Evolutionary conservation across 2,797 vertebrate genomes (phyloP).

Genomic region (Yasuhikotakia modesta): DNA sequence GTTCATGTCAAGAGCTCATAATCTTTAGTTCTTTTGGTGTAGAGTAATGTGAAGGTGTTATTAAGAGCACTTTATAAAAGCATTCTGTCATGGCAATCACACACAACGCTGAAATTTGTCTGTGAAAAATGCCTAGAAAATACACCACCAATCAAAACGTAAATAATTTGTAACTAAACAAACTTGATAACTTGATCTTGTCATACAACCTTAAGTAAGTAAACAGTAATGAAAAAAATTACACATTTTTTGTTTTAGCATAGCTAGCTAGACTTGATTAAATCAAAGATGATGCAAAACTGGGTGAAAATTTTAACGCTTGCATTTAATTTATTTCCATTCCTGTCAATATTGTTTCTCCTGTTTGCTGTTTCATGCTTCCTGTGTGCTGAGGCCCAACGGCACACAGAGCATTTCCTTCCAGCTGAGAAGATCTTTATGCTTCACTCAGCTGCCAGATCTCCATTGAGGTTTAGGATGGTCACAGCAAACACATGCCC

Average conservation of each 20-base stretch:
- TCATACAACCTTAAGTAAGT: too few species aligned
- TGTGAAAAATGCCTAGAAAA: too few species aligned
- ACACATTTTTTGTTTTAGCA: too few species aligned
- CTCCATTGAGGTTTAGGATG: constrained; percentile 35
- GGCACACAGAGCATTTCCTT: constrained; percentile 43
- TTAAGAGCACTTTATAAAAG: not conserved
- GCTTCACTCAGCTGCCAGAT: constrained; percentile 40
- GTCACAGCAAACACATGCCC: constrained; percentile 35
- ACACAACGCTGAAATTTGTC: not conserved
- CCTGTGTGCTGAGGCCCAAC: constrained; percentile 20
- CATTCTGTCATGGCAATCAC: not conserved
- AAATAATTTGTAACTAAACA: too few species aligned
- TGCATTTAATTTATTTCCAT: not conserved
- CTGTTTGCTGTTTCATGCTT: constrained; percentile 4
- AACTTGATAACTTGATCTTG: too few species aligned
- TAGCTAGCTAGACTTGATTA: too few species aligned
- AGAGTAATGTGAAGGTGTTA: not conserved
- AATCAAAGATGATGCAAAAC: not conserved
- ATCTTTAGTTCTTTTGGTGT: constrained; percentile 17
- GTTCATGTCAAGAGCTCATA: not conserved
- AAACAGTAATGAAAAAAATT: too few species aligned
- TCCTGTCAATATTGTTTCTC: not conserved
- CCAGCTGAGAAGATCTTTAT: constrained; percentile 42
- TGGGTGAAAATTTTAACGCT: too few species aligned
- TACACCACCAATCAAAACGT: too few species aligned